These are phyloP conservation scores for Oryzias javanicus DNA, from an alignment of 2,113 vertebrate species.

Conservation along the genomic window DNA sequence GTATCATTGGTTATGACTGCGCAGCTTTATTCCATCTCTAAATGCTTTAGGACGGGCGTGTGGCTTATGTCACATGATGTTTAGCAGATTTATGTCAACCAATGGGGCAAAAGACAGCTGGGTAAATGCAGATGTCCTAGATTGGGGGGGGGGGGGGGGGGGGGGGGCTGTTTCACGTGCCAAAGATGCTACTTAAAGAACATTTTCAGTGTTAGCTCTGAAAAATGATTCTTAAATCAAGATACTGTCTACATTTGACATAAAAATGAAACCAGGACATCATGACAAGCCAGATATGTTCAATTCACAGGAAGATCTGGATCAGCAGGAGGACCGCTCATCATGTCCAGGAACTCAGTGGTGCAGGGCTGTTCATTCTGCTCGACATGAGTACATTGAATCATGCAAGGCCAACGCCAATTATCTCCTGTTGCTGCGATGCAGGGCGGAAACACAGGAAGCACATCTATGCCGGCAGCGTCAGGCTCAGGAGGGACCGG, in stretches of 20 bases:
- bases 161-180: not conserved
- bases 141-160: not conserved
- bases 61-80: constrained; percentile 55
- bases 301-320: constrained; percentile 11
- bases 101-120: constrained; percentile 35
- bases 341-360: constrained; percentile 37
- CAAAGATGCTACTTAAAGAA: not conserved
- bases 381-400: constrained; percentile 24
- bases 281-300: not conserved
- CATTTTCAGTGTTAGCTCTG: no score
- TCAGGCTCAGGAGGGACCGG: constrained; percentile 43
- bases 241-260: not conserved
- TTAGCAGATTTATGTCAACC: constrained; percentile 34
- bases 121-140: constrained; percentile 19
- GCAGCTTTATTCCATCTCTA: constrained; percentile 38
- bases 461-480: constrained; percentile 19
- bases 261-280: no score
- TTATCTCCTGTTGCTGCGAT: constrained; percentile 35
- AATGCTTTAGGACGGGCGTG: constrained; percentile 55
- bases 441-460: constrained; percentile 52
- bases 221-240: not conserved
- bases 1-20: constrained; percentile 52
- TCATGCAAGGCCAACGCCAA: constrained; percentile 47
- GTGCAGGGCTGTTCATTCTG: constrained; percentile 24
- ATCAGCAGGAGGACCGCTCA: constrained; percentile 10